Evolutionary conservation across 1,140 invertebrate genomes (phyloP), one percentile per base, ranked within the genome.

Genomic region (Platyura marginata): DNA sequence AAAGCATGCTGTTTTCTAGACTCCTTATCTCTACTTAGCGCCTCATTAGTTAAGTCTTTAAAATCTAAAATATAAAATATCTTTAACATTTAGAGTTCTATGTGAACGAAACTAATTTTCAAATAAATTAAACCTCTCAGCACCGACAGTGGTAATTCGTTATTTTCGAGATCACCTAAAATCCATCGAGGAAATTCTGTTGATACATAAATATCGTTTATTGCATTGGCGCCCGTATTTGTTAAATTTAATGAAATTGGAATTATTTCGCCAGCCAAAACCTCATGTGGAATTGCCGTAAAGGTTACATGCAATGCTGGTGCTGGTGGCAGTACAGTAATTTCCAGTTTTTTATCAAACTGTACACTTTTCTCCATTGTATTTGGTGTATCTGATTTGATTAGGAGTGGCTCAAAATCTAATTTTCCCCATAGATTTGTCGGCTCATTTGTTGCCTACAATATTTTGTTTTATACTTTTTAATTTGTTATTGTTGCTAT

Each of bases 291-390:
- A 29, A 82, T 63, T 47, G 75, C 67, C 34, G 65, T 68, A 50
- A 84, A 82, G 21, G 65, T 67, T 59, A 84, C 80, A 64, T 80
- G 74, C 51, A 86, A 63, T 53, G 76, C 76, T 1, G 83, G 81
- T n/a, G 75, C 68, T 43, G 71, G 67, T 3, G 77, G 70, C 21
- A 77, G 71, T 35, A 82, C 63, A 47, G 68, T 71, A 44, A 83
- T 74, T 44, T 71, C 65, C 16, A 83, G 56, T 50, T 72, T 66
- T 43, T 69, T 69, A 54, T 79, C 72, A 35, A 59, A 52, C 19
- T 65, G 67, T 22, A 66, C 48, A 20, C 62, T 55, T 21, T 61
- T 57, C 18, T 58, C 62, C 16, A 57, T 57, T 62, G 71, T 32
- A 49, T 47, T 45, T 65, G 62, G 46, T 61, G 68, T 34, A 60